Evolutionary conservation across 2,888 invertebrate species (phyloP).

Genomic region (Drosophila kuntzei): DNA sequence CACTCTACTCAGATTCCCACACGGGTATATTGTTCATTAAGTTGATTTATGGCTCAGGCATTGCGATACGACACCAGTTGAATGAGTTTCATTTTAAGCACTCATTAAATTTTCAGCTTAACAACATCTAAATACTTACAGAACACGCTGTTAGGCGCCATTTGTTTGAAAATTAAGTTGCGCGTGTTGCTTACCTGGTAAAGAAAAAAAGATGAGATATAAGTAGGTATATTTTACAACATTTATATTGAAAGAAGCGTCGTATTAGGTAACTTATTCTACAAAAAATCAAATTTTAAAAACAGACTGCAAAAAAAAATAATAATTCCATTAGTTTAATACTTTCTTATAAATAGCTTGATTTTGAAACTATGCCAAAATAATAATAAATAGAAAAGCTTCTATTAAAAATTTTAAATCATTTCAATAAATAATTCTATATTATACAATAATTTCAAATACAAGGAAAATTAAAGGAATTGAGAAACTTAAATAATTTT

Average conservation of each 20-base stretch:
- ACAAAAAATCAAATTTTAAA: too few relatives aligned
- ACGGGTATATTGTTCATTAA: slow-evolving; percentile 43
- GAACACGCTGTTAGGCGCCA: neutral
- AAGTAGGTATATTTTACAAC: neutral
- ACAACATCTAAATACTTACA: slow-evolving; percentile 35
- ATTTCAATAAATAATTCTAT: too few relatives aligned
- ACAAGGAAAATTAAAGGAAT: too few relatives aligned
- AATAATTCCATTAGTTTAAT: too few relatives aligned
- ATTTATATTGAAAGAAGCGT: neutral
- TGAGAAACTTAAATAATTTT: too few relatives aligned
- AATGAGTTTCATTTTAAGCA: neutral
- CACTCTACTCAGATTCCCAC: neutral
- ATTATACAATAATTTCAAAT: too few relatives aligned
- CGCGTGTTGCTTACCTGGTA: slow-evolving; percentile 60
- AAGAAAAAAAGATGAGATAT: slow-evolving; percentile 1
- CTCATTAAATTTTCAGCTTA: neutral
- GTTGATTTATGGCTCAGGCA: slow-evolving; percentile 51
- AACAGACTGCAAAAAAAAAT: too few relatives aligned
- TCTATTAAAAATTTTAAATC: too few relatives aligned
- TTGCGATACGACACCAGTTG: slow-evolving; percentile 24
- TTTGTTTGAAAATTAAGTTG: slow-evolving; percentile 15
- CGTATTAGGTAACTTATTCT: too few relatives aligned
- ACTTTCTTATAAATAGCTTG: too few relatives aligned
- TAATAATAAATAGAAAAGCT: too few relatives aligned
- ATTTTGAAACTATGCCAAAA: too few relatives aligned